Evolutionary conservation across 2,888 invertebrate species (phyloP).

Genomic region (Troides helena): DNA sequence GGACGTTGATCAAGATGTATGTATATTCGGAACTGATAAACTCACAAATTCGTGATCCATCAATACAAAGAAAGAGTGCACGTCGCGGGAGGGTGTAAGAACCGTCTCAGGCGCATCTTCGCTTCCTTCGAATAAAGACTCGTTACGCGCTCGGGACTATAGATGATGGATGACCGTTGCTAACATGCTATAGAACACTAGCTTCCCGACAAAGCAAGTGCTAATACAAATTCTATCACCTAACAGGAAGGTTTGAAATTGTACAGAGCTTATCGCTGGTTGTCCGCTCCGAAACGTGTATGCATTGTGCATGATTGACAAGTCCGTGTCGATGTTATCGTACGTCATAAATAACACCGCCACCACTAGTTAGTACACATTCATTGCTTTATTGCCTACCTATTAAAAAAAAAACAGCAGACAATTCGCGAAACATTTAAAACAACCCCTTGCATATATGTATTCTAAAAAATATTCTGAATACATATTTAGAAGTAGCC

Average conservation of each 20-base stretch:
- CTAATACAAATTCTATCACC: conserved; percentile 41
- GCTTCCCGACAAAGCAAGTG: conserved; percentile 24
- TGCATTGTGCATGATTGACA: conserved; percentile 67
- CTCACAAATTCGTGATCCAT: conserved; percentile 66
- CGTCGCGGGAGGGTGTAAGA: conserved; percentile 56
- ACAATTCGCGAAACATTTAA: conserved; percentile 2
- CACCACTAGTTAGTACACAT: conserved; percentile 75
- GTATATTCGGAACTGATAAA: conserved; percentile 47
- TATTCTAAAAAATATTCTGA: too few species aligned
- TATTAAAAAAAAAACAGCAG: conserved; percentile 30
- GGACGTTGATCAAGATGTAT: conserved; percentile 53
- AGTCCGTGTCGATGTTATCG: conserved; percentile 74
- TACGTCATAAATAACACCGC: conserved; percentile 74
- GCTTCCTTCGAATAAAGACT: conserved; percentile 66
- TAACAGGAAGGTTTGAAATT: conserved; percentile 44
- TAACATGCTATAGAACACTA: conserved; percentile 56
- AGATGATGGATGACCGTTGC: conserved; percentile 75
- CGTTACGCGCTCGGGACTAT: conserved; percentile 70
- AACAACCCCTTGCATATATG: too few species aligned
- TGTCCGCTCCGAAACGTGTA: conserved; percentile 53
- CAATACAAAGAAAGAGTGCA: conserved; percentile 46
- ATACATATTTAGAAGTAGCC: too few species aligned
- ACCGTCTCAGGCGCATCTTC: conserved; percentile 58
- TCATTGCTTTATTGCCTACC: conserved; percentile 50
- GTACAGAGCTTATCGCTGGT: conserved; percentile 38